Evolutionary conservation across 1,140 invertebrate species (phyloP).

Genomic region (Platorchestia sp.): DNA sequence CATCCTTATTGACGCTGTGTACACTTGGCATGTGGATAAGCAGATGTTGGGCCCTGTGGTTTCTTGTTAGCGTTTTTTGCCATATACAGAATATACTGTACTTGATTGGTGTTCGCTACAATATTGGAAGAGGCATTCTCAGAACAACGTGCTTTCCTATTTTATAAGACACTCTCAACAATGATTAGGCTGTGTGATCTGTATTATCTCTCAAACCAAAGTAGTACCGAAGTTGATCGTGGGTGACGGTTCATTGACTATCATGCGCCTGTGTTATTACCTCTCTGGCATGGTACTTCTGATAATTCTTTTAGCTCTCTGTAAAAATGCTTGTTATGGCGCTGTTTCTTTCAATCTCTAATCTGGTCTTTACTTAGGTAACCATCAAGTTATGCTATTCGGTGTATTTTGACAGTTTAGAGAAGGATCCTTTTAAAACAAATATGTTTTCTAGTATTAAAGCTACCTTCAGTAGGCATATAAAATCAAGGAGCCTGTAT

Average conservation of each 20-base stretch:
- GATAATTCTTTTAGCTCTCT: background rate
- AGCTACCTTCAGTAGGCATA: too few species aligned
- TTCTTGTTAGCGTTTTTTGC: background rate
- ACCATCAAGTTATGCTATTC: background rate
- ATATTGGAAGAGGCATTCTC: background rate
- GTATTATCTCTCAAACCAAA: background rate
- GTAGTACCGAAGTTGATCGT: background rate
- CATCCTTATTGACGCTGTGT: background rate
- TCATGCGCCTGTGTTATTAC: background rate
- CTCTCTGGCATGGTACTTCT: background rate
- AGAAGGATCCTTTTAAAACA: background rate
- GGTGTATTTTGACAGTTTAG: background rate
- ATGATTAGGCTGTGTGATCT: background rate
- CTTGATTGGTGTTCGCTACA: background rate
- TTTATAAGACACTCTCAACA: background rate
- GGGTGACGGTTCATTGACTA: background rate
- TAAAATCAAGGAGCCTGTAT: too few species aligned
- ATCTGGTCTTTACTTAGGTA: background rate
- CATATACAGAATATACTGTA: background rate
- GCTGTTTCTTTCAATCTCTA: background rate
- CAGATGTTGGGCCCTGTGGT: background rate
- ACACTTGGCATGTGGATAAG: background rate
- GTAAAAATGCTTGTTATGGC: background rate
- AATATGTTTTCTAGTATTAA: background rate
- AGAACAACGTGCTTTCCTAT: background rate